Percentiles rank a stretch among this genome's conserved stretches.
phyloP scores from a whole-genome alignment of 2,113 vertebrate genomes.

The Lethenteron camtschaticum region DNA sequence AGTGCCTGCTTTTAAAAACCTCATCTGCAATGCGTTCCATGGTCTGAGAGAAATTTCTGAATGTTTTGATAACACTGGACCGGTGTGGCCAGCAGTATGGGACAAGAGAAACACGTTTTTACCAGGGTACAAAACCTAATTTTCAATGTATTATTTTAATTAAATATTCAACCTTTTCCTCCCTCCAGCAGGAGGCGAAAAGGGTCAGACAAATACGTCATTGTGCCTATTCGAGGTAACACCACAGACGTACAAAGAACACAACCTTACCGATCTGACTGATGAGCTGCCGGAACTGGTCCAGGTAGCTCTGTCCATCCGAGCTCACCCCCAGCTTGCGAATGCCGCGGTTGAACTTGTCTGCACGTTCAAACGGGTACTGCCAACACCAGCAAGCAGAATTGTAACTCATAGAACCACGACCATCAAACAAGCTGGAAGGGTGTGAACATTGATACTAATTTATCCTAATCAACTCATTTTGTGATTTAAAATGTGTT shows the following conservation, averaged over 20 bases:
- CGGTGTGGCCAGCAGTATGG: too few relatives aligned
- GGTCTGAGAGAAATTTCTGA: too few relatives aligned
- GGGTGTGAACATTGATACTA: too few relatives aligned
- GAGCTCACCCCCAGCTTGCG: constrained; percentile 86
- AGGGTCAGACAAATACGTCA: not conserved
- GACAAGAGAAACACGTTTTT: too few relatives aligned
- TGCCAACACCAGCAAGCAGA: constrained; percentile 17
- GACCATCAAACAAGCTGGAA: too few relatives aligned
- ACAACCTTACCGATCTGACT: constrained; percentile 71
- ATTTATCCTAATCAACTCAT: too few relatives aligned
- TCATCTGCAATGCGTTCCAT: too few relatives aligned
- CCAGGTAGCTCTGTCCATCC: constrained; percentile 88
- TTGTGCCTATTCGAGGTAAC: not conserved
- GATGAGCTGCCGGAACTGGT: constrained; percentile 94
- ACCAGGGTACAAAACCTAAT: not conserved
- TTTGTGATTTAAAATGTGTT: too few relatives aligned
- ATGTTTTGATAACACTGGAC: too few relatives aligned
- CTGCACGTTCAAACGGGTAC: constrained; percentile 94
- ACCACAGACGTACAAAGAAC: too few relatives aligned
- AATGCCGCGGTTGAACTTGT: constrained; percentile 96
- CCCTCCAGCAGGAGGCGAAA: not conserved
- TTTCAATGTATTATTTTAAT: not conserved
- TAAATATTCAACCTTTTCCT: not conserved
- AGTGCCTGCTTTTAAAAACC: not conserved
- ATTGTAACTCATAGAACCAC: too few relatives aligned